phyloP scores from a whole-genome alignment of 2,888 invertebrate genomes.

The Pimpla rufipes region DNA sequence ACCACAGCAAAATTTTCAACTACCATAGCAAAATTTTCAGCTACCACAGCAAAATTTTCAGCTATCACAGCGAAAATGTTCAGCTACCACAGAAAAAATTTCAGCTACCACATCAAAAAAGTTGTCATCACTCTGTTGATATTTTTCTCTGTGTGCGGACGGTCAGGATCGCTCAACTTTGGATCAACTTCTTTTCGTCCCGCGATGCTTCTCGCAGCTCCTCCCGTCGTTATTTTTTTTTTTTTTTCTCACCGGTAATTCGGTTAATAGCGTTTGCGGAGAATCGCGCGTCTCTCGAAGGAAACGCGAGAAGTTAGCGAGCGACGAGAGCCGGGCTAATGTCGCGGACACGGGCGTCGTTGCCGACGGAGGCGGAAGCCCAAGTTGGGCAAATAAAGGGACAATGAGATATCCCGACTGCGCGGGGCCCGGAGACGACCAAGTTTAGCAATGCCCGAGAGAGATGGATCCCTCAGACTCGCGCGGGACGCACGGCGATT shows the following conservation, averaged over 20 bases:
- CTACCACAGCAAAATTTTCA: no score
- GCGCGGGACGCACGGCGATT: not conserved
- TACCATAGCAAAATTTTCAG: no score
- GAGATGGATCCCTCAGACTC: not conserved
- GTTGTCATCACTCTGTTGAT: no score
- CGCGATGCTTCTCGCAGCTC: not conserved
- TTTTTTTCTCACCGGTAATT: constrained; percentile 19
- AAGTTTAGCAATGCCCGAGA: constrained; percentile 31
- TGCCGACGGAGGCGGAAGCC: not conserved
- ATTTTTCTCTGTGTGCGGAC: not conserved
- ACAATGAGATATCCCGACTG: constrained; percentile 40
- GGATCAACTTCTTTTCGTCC: constrained; percentile 21
- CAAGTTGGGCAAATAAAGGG: constrained; percentile 50
- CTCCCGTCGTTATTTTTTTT: not conserved
- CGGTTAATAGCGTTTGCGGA: constrained; percentile 45
- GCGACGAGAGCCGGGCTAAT: constrained; percentile 33
- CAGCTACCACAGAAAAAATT: no score
- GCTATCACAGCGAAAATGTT: no score
- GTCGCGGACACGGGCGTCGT: constrained; percentile 12
- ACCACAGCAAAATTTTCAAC: no score
- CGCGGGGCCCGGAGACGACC: constrained; percentile 17
- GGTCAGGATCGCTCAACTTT: not conserved
- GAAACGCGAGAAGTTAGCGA: constrained; percentile 47
- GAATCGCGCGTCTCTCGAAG: constrained; percentile 49
- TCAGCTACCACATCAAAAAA: no score